Conservation (phyloP, 2,888 invertebrate genomes). For the Rosalia funebris region DNA sequence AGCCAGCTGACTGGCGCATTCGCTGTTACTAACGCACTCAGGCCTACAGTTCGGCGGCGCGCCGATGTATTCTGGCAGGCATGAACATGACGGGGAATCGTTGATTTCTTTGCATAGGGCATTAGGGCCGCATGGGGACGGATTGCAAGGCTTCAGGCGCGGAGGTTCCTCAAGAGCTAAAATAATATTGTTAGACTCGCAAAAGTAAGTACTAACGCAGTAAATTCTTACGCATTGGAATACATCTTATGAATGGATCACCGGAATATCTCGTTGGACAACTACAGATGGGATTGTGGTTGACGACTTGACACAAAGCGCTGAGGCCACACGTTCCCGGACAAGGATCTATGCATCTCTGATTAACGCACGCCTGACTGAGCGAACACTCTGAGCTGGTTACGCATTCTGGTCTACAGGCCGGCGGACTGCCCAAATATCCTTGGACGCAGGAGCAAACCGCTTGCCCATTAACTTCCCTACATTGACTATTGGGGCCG, state of each 20-base stretch:
- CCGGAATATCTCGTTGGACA: slow-evolving; percentile 69
- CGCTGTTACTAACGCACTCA: slow-evolving; percentile 75
- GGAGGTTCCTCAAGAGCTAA: slow-evolving; percentile 48
- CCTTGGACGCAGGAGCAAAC: slow-evolving; percentile 63
- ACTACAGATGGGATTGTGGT: slow-evolving; percentile 74
- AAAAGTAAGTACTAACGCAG: neutral
- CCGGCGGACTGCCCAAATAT: slow-evolving; percentile 69
- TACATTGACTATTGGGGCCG: slow-evolving; percentile 79
- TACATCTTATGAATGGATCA: slow-evolving; percentile 68
- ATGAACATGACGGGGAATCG: slow-evolving; percentile 74
- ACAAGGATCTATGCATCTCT: slow-evolving; percentile 87
- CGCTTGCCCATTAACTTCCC: slow-evolving; percentile 70
- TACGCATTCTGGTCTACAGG: slow-evolving; percentile 84
- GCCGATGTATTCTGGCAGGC: slow-evolving; percentile 71
- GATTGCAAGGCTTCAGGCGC: slow-evolving; percentile 71
- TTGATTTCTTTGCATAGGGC: slow-evolving; percentile 72
- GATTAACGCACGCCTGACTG: slow-evolving; percentile 79
- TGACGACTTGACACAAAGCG: slow-evolving; percentile 81
- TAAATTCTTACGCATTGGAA: slow-evolving; percentile 60
- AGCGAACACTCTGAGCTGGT: slow-evolving; percentile 81
- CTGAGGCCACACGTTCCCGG: slow-evolving; percentile 82
- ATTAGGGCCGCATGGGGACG: slow-evolving; percentile 76
- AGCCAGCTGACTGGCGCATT: slow-evolving; percentile 73
- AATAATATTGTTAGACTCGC: slow-evolving; percentile 19
- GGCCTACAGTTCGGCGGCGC: slow-evolving; percentile 74